Percentiles rank a stretch among this genome's conserved stretches.
phyloP scores from a whole-genome alignment of 2,797 vertebrate species.

The Gymnoscopelus microlampas region DNA sequence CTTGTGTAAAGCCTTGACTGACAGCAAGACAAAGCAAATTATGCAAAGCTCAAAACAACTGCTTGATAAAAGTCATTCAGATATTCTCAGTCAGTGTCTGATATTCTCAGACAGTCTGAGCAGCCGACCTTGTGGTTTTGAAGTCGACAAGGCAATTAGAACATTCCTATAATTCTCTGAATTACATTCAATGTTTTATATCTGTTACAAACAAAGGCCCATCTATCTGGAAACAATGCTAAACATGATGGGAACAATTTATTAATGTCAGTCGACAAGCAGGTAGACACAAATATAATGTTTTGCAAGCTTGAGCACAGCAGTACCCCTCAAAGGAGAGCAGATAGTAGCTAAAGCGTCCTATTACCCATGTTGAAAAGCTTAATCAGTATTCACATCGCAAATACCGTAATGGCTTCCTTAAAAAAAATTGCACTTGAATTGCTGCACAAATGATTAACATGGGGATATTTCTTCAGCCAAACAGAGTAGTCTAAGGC shows the following conservation, averaged over 20 bases:
- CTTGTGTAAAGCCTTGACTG: conserved; percentile 48
- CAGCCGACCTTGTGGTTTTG: conserved; percentile 51
- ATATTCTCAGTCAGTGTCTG: conserved; percentile 19
- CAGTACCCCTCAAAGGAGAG: conserved; percentile 17
- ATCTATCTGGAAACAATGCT: no score
- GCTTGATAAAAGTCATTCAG: conserved; percentile 35
- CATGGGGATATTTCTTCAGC: conserved; percentile 54
- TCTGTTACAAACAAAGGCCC: no score
- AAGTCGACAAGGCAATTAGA: conserved; percentile 48
- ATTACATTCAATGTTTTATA: conserved; percentile 17
- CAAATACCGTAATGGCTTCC: conserved; percentile 7
- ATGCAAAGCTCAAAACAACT: conserved; percentile 52
- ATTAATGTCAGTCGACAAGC: conserved; percentile 7
- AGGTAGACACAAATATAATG: conserved; percentile 18
- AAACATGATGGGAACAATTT: conserved; percentile 7
- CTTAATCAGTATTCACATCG: conserved; percentile 44
- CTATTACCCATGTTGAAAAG: conserved; percentile 16
- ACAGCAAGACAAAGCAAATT: conserved; percentile 54
- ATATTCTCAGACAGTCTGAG: conserved; percentile 2
- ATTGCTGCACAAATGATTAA: conserved; percentile 50
- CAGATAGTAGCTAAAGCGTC: conserved; percentile 9
- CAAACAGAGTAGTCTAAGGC: conserved; percentile 35
- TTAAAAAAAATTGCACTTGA: conserved; percentile 44
- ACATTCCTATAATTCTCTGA: conserved; percentile 60
- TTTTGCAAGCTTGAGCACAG: conserved; percentile 12